Percentiles rank a stretch among this genome's conserved stretches.
Conservation (phyloP, 1,140 invertebrate species). For the Phocides pigmalion region DNA sequence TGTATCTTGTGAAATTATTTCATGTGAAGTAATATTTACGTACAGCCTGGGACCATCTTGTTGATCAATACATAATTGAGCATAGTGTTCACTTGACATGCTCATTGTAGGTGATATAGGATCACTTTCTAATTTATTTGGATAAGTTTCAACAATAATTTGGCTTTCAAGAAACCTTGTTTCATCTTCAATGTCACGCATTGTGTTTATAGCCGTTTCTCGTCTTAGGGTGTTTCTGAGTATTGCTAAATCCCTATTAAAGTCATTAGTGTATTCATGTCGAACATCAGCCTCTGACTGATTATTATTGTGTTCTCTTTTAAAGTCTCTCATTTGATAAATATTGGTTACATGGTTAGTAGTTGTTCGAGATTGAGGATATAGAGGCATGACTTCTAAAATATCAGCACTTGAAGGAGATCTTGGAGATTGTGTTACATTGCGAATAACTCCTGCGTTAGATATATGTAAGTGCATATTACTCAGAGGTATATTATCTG, state of each 20-base stretch:
- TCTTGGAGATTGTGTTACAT: constrained; percentile 75
- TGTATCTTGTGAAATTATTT: constrained; percentile 48
- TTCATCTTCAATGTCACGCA: constrained; percentile 76
- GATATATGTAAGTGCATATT: constrained; percentile 53
- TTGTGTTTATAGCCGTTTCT: constrained; percentile 73
- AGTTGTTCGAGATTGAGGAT: constrained; percentile 62
- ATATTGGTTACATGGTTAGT: constrained; percentile 79
- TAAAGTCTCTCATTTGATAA: constrained; percentile 79
- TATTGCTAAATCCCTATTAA: constrained; percentile 73
- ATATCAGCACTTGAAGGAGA: constrained; percentile 83
- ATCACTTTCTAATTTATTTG: constrained; percentile 58
- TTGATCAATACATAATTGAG: constrained; percentile 80
- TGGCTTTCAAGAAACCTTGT: constrained; percentile 60
- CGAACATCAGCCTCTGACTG: constrained; percentile 63
- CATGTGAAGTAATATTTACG: constrained; percentile 86
- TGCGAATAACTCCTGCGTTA: constrained; percentile 52
- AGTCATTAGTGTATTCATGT: constrained; percentile 75
- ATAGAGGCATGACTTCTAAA: constrained; percentile 81
- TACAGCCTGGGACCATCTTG: constrained; percentile 83
- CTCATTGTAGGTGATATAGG: constrained; percentile 75
- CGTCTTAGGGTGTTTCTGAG: constrained; percentile 73
- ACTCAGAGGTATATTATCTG: constrained; percentile 47
- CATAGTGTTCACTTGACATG: constrained; percentile 80
- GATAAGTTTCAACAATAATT: constrained; percentile 58
- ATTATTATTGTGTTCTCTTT: constrained; percentile 82